Percentiles rank a stretch among this genome's conserved stretches.
phyloP scores from a whole-genome alignment of 2,888 invertebrate genomes.

The Epinotia nisella region DNA sequence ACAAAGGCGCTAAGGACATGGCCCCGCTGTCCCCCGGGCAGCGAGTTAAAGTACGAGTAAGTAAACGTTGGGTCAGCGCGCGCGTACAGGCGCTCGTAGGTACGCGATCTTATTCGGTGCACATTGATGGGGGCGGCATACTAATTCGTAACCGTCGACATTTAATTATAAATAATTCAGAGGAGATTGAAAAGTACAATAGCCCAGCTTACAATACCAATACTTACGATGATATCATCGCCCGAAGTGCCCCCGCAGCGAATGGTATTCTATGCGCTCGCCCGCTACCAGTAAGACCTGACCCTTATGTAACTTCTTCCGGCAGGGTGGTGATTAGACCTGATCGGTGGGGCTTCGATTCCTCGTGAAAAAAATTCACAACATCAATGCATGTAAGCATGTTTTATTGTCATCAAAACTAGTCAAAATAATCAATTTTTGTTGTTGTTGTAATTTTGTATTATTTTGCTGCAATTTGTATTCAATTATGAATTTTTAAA shows the following conservation, averaged over 20 bases:
- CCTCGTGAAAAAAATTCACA: neutral
- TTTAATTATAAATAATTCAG: neutral
- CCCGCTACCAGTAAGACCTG: neutral
- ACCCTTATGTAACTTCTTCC: constrained; percentile 33
- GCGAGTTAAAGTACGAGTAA: constrained; percentile 21
- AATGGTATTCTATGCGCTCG: neutral
- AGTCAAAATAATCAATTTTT: too few relatives aligned
- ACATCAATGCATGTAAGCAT: too few relatives aligned
- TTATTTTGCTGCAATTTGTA: too few relatives aligned
- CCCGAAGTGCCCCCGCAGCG: neutral
- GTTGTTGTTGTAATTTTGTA: too few relatives aligned
- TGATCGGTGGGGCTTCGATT: constrained; percentile 37
- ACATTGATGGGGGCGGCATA: constrained; percentile 1
- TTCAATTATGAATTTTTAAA: too few relatives aligned
- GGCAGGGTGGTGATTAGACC: constrained; percentile 46
- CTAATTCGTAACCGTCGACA: constrained; percentile 12
- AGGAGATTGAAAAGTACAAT: neutral
- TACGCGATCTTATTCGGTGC: neutral
- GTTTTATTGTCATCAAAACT: too few relatives aligned
- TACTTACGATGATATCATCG: constrained; percentile 15
- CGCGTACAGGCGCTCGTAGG: neutral
- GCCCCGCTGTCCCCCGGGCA: constrained; percentile 7
- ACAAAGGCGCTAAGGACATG: constrained; percentile 23
- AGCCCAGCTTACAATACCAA: neutral
- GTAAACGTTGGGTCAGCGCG: constrained; percentile 19